Evolutionary conservation across 2,797 vertebrate species (phyloP), one percentile per base, ranked within the genome.

Genomic region (Aythya fuligula): DNA sequence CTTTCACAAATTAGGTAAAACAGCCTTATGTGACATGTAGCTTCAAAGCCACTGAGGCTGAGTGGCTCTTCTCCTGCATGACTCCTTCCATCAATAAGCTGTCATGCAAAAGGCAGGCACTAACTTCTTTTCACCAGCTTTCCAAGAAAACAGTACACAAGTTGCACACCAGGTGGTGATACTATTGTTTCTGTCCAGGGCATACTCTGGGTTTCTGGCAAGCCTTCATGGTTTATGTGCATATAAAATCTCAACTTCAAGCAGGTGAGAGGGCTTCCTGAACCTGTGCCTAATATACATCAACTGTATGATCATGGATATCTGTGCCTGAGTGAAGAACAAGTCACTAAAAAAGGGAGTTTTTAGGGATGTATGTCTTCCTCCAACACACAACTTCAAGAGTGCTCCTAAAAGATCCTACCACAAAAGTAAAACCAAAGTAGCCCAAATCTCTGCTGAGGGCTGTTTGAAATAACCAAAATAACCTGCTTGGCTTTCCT

Each of bases 401-500:
- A 90, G 7, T 32, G 12, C 41, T 90, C 58, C 69, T 92, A 72
- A 39, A 45, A 51, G 86, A 82, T 22, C 22, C 47, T 45, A 47
- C 69, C 51, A 75, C 0, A 39, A 77, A 91, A 51, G 19, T 18
- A 32, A 94, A 94, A 75, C 24, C n/a, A 75, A 76, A 81, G n/a
- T 58, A 86, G 47, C 51, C 67, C 81, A 73, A 86, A 39, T 78
- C 70, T 70, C 79, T 84, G 47, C 47, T 79, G 84, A 67, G 41
- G 30, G 51, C 78, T 93, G 66, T 82, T 34, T 90, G 80, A 95
- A 91, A 89, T 82, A 95, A 88, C 80, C 3, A 12, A 47, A 95
- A 91, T 94, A 95, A 94, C 93, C 93, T 95, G 83, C 71, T 94
- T 79, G 62, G 39, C 66, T 94, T 92, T 71, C n/a, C 74, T 89